Evolutionary conservation across 2,797 vertebrate genomes (phyloP), one percentile per base, ranked within the genome.

Genomic region (Sebastes flavidus): DNA sequence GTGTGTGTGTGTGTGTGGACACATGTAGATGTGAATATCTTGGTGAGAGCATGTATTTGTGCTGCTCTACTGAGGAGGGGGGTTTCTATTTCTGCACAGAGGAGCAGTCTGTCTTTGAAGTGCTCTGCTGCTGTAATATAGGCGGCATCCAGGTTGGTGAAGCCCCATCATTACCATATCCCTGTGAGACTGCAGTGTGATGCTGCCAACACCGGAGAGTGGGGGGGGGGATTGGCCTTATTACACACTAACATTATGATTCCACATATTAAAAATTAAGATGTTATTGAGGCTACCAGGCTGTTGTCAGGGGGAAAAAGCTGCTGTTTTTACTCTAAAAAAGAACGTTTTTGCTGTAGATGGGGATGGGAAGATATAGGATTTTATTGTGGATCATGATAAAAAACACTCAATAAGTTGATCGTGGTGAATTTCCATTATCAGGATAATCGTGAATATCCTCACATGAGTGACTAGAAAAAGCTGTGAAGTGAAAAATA

Each of bases 51-150:
- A 25, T 77, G 82, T 38, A 38, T 80, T 65, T 69, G 32, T 80
- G 55, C 71, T 56, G 75, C 70, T 87, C 81, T 68, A 72, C 84
- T 78, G 60, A 42, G 68, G 83, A 63, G 70, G 77, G 65, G 46
- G 25, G n/a, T n/a, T 65, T 36, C 58, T 69, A 63, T 79, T 84
- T 89, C 84, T 89, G 91, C 88, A 69, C 89, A 83, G 92, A 85
- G 83, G 85, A 83, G 75, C 86, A 84, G 87, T 74, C 87, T 89
- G 91, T 87, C 89, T 94, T 92, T 94, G 93, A 94, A 91, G 92
- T 89, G 88, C 78, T 85, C 25, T 86, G 84, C 84, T 81, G 90
- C 87, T 92, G 90, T 92, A 88, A 84, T 87, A 86, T 86, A 91
- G 85, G 86, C 88, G 29, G 91, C 87, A 82, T 91, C 72, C 87